Evolutionary conservation across 2,797 vertebrate species (phyloP), one percentile per base, ranked within the genome.

Genomic region (Aulostomus chinensis): DNA sequence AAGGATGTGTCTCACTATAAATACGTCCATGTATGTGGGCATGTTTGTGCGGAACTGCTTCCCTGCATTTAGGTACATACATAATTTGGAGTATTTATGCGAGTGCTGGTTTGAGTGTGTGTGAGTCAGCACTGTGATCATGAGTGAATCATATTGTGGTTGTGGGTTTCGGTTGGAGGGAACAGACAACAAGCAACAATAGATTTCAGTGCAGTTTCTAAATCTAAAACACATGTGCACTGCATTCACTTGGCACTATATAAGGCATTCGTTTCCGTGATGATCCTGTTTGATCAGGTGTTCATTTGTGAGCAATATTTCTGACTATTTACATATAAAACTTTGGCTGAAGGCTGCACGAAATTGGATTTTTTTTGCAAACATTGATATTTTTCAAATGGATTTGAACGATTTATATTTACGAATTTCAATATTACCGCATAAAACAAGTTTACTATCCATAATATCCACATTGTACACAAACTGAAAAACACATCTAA

Each of bases 101-200:
- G 33, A 17, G 16, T 32, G 22, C 17, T 16, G 7, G 47, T 21
- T 40, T 37, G 33, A 18, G 13, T 16, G 36, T 30, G 17, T 33
- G 46, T 85, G 84, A 85, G 67, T 86, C 82, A 85, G 80, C 68
- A 26, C 21, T 50, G 68, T 60, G 72, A 76, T 78, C 66, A 45
- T 45, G 53, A 59, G 64, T 84, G 81, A 88, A 74, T 85, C 81
- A 85, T 37, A 13, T 50, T 8, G 62, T 57, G 70, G 55, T 63
- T 37, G 33, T 34, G 59, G 58, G 54, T 64, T 48, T 30, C 41
- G 55, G 49, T 30, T 54, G 53, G 53, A 59, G 63, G 64, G 22
- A 24, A 8, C 4, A 48, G 41, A 55, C 50, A 58, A 29, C 58
- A 50, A 60, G 38, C 28, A 55, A 70, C 73, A 63, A 71, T 30